A percentile compares a stretch with the other conserved stretches of the same genome.
Conservation (phyloP, 2,113 vertebrate genomes). For the Ginglymostoma cirratum region DNA sequence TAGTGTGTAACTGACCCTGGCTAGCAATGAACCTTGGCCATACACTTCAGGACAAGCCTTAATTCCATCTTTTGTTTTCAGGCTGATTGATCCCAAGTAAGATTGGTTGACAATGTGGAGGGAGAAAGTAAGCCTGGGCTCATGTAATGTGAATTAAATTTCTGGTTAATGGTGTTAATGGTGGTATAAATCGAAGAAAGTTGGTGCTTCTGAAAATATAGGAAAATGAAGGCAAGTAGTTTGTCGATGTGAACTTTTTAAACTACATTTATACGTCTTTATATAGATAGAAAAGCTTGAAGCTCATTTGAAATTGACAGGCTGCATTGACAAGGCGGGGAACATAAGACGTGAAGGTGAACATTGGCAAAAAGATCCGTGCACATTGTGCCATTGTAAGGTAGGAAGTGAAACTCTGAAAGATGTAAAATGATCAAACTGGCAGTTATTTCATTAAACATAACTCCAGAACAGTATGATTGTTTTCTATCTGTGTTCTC, state of each 20-base stretch:
- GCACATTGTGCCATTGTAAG: slow-evolving; percentile 13
- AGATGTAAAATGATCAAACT: not conserved
- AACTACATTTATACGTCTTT: not conserved
- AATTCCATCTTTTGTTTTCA: not conserved
- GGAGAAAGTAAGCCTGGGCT: not conserved
- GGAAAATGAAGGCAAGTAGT: not conserved
- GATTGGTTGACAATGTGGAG: not conserved
- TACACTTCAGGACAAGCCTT: not conserved
- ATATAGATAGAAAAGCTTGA: slow-evolving; percentile 19
- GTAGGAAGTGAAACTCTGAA: not conserved
- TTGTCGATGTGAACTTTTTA: not conserved
- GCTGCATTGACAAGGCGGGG: slow-evolving; percentile 24
- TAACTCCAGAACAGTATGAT: not conserved
- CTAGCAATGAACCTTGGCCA: not conserved
- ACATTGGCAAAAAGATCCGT: slow-evolving; percentile 8
- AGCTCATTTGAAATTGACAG: slow-evolving; percentile 33
- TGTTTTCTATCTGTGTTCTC: not conserved
- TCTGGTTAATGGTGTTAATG: not conserved
- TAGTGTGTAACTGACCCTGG: not conserved
- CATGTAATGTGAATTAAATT: not conserved
- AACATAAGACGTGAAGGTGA: slow-evolving; percentile 8
- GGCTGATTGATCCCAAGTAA: not conserved
- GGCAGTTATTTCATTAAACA: not conserved
- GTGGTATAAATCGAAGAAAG: not conserved
- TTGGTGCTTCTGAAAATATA: not conserved